Percentiles rank a stretch among this genome's conserved stretches.
Conservation (phyloP, 2,888 invertebrate genomes). For the Argyresthia albistria region DNA sequence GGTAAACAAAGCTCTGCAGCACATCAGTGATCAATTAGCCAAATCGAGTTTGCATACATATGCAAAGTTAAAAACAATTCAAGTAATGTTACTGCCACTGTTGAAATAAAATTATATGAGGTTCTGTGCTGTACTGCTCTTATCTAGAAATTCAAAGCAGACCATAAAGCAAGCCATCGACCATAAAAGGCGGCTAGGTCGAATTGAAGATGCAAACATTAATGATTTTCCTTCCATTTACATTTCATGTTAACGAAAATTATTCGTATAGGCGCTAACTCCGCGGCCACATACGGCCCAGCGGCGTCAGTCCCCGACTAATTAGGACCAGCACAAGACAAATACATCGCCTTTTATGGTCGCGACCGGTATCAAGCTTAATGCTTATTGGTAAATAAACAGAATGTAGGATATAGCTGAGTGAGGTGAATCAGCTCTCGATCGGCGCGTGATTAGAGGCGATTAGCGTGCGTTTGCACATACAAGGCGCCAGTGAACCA, state of each 20-base stretch:
- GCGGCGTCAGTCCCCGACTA: conserved; percentile 54
- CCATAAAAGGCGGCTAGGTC: conserved; percentile 39
- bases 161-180: conserved; percentile 16
- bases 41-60: too few species aligned
- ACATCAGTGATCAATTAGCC: too few species aligned
- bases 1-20: too few species aligned
- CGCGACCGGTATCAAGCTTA: conserved; percentile 47
- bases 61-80: too few species aligned
- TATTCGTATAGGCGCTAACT: conserved; percentile 50
- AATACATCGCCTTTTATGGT: conserved; percentile 68
- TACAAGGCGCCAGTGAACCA: conserved; percentile 8
- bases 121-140: background rate
- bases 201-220: conserved; percentile 53
- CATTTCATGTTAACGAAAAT: conserved; percentile 54
- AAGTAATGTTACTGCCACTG: background rate
- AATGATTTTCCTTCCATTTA: conserved; percentile 60
- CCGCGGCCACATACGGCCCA: conserved; percentile 49
- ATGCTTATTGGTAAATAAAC: conserved; percentile 63
- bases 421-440: conserved; percentile 63
- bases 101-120: background rate
- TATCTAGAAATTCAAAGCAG: conserved; percentile 14
- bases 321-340: conserved; percentile 64
- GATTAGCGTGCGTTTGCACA: conserved; percentile 59
- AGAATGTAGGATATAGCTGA: conserved; percentile 45
- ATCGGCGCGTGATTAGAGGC: conserved; percentile 62